These are phyloP conservation scores for Columbina picui DNA, from an alignment of 2,113 vertebrate species.

Conservation along the genomic window DNA sequence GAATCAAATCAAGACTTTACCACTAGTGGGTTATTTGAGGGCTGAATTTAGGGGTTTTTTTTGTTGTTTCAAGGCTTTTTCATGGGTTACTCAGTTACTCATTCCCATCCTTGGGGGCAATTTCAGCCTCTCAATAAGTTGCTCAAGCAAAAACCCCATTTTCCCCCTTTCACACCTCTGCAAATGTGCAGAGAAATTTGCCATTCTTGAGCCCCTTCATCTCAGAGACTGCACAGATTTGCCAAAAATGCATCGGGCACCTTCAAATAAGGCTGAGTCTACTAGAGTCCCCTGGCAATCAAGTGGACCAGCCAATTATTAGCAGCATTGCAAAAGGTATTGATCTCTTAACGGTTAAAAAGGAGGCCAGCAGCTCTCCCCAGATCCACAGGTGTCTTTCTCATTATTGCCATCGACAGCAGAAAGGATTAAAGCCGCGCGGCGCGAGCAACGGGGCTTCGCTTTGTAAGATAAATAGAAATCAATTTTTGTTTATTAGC, in stretches of 20 bases:
- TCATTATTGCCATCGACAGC: neutral
- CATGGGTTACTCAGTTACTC: neutral
- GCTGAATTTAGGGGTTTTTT: neutral
- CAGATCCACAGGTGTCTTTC: neutral
- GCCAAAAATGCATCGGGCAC: rapidly evolving
- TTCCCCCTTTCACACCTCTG: no score
- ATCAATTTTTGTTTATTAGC: neutral
- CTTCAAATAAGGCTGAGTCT: rapidly evolving
- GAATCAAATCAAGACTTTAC: neutral
- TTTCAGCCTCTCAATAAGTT: neutral
- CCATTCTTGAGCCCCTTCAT: rapidly evolving
- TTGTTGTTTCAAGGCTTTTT: neutral
- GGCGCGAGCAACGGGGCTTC: neutral
- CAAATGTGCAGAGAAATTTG: rapidly evolving
- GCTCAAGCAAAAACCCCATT: neutral
- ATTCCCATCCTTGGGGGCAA: neutral
- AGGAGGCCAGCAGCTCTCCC: neutral
- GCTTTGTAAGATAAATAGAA: neutral
- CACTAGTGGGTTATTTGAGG: neutral
- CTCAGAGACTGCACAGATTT: neutral
- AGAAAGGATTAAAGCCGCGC: neutral
- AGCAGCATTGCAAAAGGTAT: neutral
- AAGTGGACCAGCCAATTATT: neutral
- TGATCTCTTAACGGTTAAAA: neutral
- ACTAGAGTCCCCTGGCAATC: rapidly evolving